Evolutionary conservation across 2,797 vertebrate species (phyloP).

Genomic region (Florisuga fusca): DNA sequence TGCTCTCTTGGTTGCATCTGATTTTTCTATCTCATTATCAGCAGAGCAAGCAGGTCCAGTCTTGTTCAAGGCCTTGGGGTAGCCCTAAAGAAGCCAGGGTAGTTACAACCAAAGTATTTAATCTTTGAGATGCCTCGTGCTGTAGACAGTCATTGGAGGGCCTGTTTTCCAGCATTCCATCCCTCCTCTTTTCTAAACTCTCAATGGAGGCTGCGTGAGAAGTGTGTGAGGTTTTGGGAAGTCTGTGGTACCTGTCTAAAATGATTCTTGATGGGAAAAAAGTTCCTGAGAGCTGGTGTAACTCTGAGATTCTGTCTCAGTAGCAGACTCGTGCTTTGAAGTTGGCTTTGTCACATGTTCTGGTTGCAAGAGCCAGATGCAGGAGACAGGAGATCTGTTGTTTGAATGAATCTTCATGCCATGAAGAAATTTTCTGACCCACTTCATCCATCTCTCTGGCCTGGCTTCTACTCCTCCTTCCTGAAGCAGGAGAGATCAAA

Average conservation of each 20-base stretch:
- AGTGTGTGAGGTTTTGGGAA: not conserved
- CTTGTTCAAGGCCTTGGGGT: conserved; percentile 8
- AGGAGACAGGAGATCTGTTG: not conserved
- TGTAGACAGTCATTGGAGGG: not conserved
- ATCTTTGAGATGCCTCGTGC: conserved; percentile 22
- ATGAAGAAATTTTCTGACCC: not conserved
- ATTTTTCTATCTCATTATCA: not conserved
- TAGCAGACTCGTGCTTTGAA: not conserved
- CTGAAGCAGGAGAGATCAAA: conserved; percentile 17
- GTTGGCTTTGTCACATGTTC: not conserved
- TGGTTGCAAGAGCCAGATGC: not conserved
- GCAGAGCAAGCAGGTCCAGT: not conserved
- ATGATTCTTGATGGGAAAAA: not conserved
- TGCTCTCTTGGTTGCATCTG: not conserved
- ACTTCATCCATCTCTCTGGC: not conserved
- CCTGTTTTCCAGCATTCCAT: conserved; percentile 8
- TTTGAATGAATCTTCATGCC: not conserved
- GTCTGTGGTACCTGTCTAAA: not conserved
- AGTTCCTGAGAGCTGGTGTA: not conserved
- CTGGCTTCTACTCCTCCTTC: not conserved
- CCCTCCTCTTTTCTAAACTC: not conserved
- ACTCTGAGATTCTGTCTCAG: not conserved
- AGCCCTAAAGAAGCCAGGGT: not conserved
- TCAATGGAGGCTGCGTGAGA: not conserved
- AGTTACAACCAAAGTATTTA: not conserved